These are phyloP conservation scores for Pseudochromis fuscus DNA, from an alignment of 2,797 vertebrate species.

Conservation along the genomic window DNA sequence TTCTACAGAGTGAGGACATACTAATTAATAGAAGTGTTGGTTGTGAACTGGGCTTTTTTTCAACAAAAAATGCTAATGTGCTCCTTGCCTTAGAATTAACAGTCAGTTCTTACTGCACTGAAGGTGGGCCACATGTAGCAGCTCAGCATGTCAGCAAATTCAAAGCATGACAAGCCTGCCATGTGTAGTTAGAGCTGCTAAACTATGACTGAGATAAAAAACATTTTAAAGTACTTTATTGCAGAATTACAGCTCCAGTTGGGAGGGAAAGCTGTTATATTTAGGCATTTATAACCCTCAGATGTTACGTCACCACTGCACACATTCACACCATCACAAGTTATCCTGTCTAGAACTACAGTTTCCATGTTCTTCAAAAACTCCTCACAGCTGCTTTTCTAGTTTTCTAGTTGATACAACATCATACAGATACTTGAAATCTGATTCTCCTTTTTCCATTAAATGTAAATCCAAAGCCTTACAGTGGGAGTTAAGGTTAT, in stretches of 20 bases:
- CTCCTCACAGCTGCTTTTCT: not conserved
- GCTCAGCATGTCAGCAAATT: too few species aligned
- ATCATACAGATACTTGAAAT: not conserved
- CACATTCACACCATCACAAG: not conserved
- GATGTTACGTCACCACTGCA: not conserved
- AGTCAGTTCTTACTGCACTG: too few species aligned
- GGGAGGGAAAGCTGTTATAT: not conserved
- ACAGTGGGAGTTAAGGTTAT: slow-evolving; percentile 50
- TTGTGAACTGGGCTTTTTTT: too few species aligned
- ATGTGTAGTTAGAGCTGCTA: too few species aligned
- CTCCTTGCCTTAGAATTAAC: too few species aligned
- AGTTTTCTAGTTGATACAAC: not conserved
- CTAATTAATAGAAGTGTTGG: too few species aligned
- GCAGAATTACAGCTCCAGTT: not conserved
- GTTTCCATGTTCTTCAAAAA: not conserved
- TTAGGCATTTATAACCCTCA: not conserved
- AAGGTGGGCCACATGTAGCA: too few species aligned
- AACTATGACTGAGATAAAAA: too few species aligned
- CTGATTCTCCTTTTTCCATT: slow-evolving; percentile 5
- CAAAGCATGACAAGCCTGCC: too few species aligned
- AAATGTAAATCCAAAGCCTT: slow-evolving; percentile 34
- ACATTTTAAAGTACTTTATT: too few species aligned
- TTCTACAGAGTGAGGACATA: too few species aligned
- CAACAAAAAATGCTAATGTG: too few species aligned
- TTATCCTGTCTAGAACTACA: not conserved